phyloP scores from a whole-genome alignment of 2,113 vertebrate genomes.

The Tiliqua scincoides region DNA sequence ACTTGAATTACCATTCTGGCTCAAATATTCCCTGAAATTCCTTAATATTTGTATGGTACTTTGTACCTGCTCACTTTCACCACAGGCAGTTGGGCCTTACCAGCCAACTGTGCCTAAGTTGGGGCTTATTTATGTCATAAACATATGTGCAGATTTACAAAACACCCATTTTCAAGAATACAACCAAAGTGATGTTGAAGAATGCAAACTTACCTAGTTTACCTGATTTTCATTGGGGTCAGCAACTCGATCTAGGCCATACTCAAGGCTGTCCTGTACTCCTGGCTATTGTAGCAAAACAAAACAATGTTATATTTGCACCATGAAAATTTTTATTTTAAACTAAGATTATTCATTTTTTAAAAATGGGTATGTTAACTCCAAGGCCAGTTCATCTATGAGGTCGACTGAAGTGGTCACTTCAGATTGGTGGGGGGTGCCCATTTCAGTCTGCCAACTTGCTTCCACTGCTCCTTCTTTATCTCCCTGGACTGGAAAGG shows the following conservation, averaged over 20 bases:
- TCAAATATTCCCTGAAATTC: neutral
- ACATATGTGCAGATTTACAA: neutral
- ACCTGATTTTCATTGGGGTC: constrained; percentile 90
- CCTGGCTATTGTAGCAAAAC: constrained; percentile 80
- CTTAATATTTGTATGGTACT: neutral
- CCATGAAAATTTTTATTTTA: neutral
- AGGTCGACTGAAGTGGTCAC: too few species aligned
- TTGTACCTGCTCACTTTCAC: neutral
- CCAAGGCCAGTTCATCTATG: too few species aligned
- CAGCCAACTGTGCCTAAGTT: neutral
- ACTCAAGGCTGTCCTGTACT: constrained; percentile 86
- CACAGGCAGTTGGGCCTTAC: neutral
- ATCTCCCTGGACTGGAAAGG: too few species aligned
- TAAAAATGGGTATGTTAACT: neutral
- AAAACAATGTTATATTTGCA: neutral
- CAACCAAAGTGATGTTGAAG: neutral
- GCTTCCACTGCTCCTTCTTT: too few species aligned
- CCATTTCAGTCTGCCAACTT: too few species aligned
- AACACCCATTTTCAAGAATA: neutral
- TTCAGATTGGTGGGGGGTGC: too few species aligned
- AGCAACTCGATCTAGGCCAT: constrained; percentile 85
- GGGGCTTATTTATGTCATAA: neutral
- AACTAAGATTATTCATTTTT: neutral
- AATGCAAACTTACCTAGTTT: constrained; percentile 81
- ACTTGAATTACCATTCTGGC: neutral